phyloP scores from a whole-genome alignment of 2,797 vertebrate species.

The Etheostoma perlongum region DNA sequence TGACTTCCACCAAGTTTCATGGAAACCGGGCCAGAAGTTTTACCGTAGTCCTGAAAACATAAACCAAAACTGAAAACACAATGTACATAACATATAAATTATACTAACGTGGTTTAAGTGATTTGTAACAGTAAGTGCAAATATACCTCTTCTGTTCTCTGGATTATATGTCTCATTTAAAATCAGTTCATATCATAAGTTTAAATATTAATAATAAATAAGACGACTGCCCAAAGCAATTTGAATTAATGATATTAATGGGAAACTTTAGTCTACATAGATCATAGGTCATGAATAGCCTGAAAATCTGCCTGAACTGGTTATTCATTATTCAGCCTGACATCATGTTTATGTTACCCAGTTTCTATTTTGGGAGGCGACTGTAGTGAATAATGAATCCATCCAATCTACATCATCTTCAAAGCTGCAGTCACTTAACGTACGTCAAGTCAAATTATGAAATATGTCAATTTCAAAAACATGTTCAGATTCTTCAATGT shows the following conservation, averaged over 20 bases:
- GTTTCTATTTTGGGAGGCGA: slow-evolving; percentile 2
- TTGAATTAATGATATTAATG: neutral
- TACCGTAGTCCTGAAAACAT: no score
- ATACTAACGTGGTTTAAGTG: neutral
- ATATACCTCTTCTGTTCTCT: neutral
- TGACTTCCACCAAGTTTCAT: no score
- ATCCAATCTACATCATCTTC: neutral
- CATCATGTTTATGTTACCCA: slow-evolving; percentile 2
- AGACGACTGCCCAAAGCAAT: neutral
- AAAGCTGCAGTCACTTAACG: neutral
- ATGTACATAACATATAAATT: no score
- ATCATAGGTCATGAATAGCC: slow-evolving; percentile 5
- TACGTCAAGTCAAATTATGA: neutral
- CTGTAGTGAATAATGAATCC: neutral
- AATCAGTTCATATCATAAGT: neutral
- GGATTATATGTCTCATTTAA: neutral
- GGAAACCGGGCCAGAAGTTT: no score
- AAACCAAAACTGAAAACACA: no score
- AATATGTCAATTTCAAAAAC: neutral
- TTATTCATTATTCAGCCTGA: slow-evolving; percentile 10
- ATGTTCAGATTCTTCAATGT: neutral
- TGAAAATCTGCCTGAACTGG: neutral
- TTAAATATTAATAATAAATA: neutral
- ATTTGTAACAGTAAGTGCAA: neutral
- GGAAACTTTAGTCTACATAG: neutral